Conservation (phyloP, 2,888 invertebrate species). For the Scaptomyza reducta region DNA sequence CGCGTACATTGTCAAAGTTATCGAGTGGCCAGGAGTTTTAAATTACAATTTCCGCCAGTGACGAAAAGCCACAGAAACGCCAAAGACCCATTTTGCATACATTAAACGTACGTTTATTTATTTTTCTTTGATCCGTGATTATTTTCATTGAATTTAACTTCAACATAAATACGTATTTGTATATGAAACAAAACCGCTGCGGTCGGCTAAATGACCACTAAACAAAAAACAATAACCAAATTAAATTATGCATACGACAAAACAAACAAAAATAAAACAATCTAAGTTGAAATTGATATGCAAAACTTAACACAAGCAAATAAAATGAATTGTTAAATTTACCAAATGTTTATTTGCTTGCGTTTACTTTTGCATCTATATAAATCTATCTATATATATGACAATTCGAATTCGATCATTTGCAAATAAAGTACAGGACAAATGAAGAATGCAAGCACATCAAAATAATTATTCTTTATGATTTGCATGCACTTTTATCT, state of each 20-base stretch:
- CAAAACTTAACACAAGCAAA: slow-evolving; percentile 40
- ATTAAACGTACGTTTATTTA: background rate
- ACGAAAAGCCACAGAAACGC: slow-evolving; percentile 38
- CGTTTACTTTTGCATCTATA: too few species aligned
- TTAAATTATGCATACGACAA: slow-evolving; percentile 51
- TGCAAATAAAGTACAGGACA: background rate
- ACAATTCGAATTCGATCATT: slow-evolving; percentile 10
- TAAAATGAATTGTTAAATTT: too few species aligned
- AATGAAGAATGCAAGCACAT: slow-evolving; percentile 12
- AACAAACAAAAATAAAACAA: slow-evolving; percentile 33
- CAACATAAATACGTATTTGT: slow-evolving; percentile 12
- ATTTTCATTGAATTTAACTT: slow-evolving; percentile 65
- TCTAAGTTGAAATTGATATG: slow-evolving; percentile 47
- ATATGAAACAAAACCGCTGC: slow-evolving; percentile 25
- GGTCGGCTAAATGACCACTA: slow-evolving; percentile 63
- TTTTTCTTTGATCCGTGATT: slow-evolving; percentile 32
- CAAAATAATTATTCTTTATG: slow-evolving; percentile 23
- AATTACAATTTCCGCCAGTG: slow-evolving; percentile 66
- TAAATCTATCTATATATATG: background rate
- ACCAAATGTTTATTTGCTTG: too few species aligned
- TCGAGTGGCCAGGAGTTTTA: slow-evolving; percentile 38
- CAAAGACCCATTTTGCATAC: slow-evolving; percentile 11
- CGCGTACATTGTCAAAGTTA: slow-evolving; percentile 14
- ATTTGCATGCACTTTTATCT: slow-evolving; percentile 6
- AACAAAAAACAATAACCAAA: slow-evolving; percentile 51